phyloP scores from a whole-genome alignment of 1,140 invertebrate genomes.

The Chlorops oryzae region DNA sequence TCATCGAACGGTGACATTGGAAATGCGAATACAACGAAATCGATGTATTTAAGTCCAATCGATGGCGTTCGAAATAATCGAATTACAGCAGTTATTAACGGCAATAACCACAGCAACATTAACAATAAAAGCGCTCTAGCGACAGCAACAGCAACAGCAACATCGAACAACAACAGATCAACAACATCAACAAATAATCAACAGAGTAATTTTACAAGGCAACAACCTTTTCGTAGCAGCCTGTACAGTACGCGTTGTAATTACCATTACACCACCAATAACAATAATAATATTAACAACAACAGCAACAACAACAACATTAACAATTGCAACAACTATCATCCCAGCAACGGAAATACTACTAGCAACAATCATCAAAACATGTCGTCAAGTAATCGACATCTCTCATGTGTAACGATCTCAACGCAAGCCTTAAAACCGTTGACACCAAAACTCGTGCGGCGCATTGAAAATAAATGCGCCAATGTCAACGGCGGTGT shows the following conservation, averaged over 20 bases:
- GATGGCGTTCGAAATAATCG: background rate
- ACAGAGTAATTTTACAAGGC: conserved; percentile 25
- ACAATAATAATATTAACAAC: conserved; percentile 11
- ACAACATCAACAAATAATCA: background rate
- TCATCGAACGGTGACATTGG: conserved; percentile 19
- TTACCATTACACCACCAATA: conserved; percentile 4
- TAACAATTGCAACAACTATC: conserved; percentile 7
- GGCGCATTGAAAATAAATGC: conserved; percentile 37
- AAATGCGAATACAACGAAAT: conserved; percentile 2
- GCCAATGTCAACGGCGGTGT: background rate
- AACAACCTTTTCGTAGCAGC: conserved; percentile 37
- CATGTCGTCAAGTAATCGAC: too few relatives aligned
- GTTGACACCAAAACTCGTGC: conserved; percentile 38
- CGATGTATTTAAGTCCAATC: conserved; percentile 2
- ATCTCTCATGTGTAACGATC: too few relatives aligned
- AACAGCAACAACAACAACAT: conserved; percentile 14
- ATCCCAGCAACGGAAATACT: too few relatives aligned
- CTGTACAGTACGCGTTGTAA: conserved; percentile 18
- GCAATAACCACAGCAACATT: conserved; percentile 2
- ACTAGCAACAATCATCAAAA: too few relatives aligned
- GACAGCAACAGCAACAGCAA: conserved; percentile 17
- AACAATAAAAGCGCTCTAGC: background rate
- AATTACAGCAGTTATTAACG: background rate
- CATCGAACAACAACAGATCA: background rate
- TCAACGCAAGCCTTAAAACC: conserved; percentile 28